Base-by-base conservation (phyloP, 64 coral and sea anemone genomes). In the Porites australiensis region DNA sequence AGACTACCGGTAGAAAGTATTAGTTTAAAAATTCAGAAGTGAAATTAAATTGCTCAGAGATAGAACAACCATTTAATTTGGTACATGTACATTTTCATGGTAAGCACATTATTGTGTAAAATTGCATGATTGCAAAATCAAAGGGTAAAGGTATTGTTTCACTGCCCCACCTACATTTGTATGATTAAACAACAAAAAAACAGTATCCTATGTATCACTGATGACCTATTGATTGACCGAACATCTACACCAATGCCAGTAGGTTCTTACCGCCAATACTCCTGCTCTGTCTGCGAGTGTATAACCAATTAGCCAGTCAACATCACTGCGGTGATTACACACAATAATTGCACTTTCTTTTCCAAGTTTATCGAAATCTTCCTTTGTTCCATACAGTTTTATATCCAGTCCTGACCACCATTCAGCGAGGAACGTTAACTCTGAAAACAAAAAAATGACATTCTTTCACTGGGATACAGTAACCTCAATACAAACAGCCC, bases 291-390 rank as follows among this genome's bases (percentile, higher is more conserved):
- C 97, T 65, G 94, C 90, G 66, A 98, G 13, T 14, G 87, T 82
- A 83, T 92, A 98, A 3, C 97, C 97, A 59, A 98, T 98, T 45
- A 98, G 53, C 97, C 97, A 98, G 83, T 98, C 97, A 46, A 98
- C 88, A 91, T 98, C 97, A 86, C 97, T 98, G 14, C 97, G 90
- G 83, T 98, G 97, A 43, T 98, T 98, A 15, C 94, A 51, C 49
- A 98, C 50, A 79, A 81, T 86, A 11, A 98, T 72, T 45, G 94
- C 94, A 94, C 83, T 93, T 58, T 98, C 97, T 53, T 82, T 81
- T 15, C 97, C 97, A 72, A 98, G 12, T 59, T 88, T 88, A 46
- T 91, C 63, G 66, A 88, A 96, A 88, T 98, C 97, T 77, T 98
- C 94, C 61, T 91, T 91, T 71, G 74, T 93, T 49, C 97, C 97